Percentiles rank a stretch among this genome's conserved stretches.
phyloP scores from a whole-genome alignment of 2,113 vertebrate genomes.

The Saguinus imperator region DNA sequence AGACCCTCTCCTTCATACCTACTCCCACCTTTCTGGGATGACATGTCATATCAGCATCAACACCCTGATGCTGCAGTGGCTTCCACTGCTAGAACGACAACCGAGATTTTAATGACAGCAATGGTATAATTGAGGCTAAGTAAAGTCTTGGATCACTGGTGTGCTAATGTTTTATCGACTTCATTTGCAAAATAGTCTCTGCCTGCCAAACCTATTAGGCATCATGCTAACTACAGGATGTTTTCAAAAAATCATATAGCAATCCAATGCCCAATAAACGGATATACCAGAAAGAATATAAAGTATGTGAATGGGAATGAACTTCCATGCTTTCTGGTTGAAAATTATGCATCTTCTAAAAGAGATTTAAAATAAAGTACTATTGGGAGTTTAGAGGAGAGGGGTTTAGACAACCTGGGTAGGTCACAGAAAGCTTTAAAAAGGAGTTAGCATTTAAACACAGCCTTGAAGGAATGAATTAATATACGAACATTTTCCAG shows the following conservation, averaged over 20 bases:
- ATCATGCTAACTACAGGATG: background rate
- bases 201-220: background rate
- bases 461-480: background rate
- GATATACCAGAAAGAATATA: constrained; percentile 33
- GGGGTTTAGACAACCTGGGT: background rate
- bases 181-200: background rate
- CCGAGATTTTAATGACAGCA: background rate
- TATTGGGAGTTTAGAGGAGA: background rate
- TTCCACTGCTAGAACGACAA: background rate
- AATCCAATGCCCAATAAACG: background rate
- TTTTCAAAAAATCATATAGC: background rate
- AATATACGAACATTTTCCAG: background rate
- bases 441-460: background rate
- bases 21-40: background rate
- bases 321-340: background rate
- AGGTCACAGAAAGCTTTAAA: background rate
- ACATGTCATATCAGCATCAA: background rate
- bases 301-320: background rate
- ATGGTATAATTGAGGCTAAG: background rate
- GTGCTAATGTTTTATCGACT: background rate
- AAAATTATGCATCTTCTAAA: background rate
- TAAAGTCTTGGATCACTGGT: background rate
- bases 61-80: no score
- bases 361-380: constrained; percentile 22
- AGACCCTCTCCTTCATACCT: background rate